phyloP scores from a whole-genome alignment of 2,113 vertebrate genomes.

The Centropristis striata region DNA sequence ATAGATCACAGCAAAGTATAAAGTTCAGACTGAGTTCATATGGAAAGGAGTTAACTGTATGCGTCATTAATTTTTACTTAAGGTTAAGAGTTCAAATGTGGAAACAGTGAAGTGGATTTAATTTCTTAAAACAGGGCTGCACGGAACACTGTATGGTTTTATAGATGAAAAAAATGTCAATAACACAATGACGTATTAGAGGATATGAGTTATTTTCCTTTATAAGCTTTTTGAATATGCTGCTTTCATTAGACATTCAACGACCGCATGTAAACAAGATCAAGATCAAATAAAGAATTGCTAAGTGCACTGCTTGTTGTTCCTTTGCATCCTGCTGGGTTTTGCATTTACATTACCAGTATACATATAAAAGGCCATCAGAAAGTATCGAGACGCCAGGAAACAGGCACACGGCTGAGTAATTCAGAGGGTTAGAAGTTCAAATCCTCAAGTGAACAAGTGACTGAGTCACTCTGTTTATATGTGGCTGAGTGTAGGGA shows the following conservation, averaged over 20 bases:
- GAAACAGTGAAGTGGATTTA: constrained; percentile 17
- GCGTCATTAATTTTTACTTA: constrained; percentile 63
- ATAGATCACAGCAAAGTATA: constrained; percentile 34
- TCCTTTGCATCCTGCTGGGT: not conserved
- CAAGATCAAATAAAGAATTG: constrained; percentile 40
- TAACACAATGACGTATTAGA: not conserved
- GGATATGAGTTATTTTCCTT: not conserved
- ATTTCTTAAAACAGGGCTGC: not conserved
- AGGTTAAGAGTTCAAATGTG: constrained; percentile 40
- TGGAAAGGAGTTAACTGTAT: constrained; percentile 33
- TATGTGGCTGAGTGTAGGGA: constrained; percentile 12
- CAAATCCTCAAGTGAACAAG: constrained; percentile 54
- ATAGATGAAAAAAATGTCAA: not conserved
- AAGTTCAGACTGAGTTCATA: constrained; percentile 61
- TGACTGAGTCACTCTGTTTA: constrained; percentile 57
- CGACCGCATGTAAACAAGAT: constrained; percentile 9
- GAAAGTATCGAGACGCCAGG: constrained; percentile 9
- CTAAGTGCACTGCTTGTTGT: constrained; percentile 22
- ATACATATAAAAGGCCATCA: constrained; percentile 2
- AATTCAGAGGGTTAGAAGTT: constrained; percentile 62
- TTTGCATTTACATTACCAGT: constrained; percentile 31
- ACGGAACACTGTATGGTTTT: not conserved
- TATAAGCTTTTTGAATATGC: not conserved
- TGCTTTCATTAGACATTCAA: not conserved
- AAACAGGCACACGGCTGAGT: constrained; percentile 18